A percentile compares a stretch with the other conserved stretches of the same genome.
Conservation (phyloP, 2,888 invertebrate genomes). For the Macaria notata region DNA sequence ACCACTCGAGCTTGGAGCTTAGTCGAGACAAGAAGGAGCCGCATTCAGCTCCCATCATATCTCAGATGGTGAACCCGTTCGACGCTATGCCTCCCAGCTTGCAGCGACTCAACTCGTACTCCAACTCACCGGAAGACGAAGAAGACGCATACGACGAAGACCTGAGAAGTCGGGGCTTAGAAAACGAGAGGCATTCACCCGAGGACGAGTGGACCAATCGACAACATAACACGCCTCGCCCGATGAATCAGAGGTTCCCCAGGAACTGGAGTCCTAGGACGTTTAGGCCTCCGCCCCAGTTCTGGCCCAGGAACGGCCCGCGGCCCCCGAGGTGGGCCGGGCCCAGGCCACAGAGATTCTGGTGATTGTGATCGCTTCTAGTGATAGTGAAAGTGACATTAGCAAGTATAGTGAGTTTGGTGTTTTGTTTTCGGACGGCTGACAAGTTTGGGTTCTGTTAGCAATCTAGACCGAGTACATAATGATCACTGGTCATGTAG, state of each 20-base stretch:
- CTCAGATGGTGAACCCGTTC: conserved; percentile 61
- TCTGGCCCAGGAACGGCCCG: conserved; percentile 65
- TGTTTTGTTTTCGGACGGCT: not conserved
- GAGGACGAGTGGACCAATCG: conserved; percentile 48
- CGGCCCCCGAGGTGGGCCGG: conserved; percentile 66
- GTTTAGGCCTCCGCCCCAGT: conserved; percentile 37
- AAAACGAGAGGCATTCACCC: conserved; percentile 28
- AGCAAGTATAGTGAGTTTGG: conserved; percentile 10
- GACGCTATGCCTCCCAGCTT: conserved; percentile 64
- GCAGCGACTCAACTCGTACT: conserved; percentile 32
- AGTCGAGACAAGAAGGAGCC: conserved; percentile 48
- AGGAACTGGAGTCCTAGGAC: conserved; percentile 60
- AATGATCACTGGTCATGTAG: too few species aligned
- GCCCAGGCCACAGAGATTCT: conserved; percentile 70
- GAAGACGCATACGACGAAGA: conserved; percentile 60
- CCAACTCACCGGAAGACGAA: conserved; percentile 37
- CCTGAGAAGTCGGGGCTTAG: conserved; percentile 45
- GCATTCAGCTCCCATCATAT: conserved; percentile 48
- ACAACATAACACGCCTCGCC: too few species aligned
- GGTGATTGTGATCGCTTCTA: conserved; percentile 52
- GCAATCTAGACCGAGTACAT: too few species aligned
- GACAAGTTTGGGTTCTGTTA: conserved; percentile 4
- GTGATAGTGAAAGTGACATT: conserved; percentile 30
- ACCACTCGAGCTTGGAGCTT: conserved; percentile 45
- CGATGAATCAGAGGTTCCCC: conserved; percentile 55